Evolutionary conservation across 2,113 vertebrate species (phyloP).

Genomic region (Gymnorhina tibicen): DNA sequence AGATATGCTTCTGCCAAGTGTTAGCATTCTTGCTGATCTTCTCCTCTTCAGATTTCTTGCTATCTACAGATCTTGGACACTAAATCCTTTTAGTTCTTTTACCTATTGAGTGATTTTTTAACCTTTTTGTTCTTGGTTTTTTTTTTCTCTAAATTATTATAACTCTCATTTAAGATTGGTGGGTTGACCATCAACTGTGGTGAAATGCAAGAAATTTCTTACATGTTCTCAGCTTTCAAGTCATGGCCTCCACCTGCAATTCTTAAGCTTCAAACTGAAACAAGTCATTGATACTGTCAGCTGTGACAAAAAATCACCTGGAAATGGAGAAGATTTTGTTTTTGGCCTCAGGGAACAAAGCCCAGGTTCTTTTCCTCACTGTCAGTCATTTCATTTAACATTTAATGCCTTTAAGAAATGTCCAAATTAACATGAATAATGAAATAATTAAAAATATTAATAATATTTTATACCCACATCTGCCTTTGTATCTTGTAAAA

Average conservation of each 20-base stretch:
- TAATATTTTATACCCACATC: not conserved
- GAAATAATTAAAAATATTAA: not conserved
- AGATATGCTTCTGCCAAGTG: not conserved
- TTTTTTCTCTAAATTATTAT: not conserved
- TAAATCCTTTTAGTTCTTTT: not conserved
- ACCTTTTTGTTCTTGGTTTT: not conserved
- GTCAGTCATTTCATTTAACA: not conserved
- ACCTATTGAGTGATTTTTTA: not conserved
- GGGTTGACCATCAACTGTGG: not conserved
- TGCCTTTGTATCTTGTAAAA: not conserved
- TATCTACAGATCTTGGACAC: not conserved
- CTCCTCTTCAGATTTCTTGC: not conserved
- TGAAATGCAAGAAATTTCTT: not conserved
- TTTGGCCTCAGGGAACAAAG: not conserved
- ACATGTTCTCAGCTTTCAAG: not conserved
- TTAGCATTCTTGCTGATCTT: not conserved
- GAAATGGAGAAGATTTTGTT: not conserved
- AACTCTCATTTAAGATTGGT: not conserved
- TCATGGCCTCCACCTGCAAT: not conserved
- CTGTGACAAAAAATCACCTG: not conserved
- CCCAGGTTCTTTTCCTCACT: not conserved
- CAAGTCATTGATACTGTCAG: not conserved
- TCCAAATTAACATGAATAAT: not conserved
- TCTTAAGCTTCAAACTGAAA: not conserved
- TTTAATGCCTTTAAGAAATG: not conserved